Evolutionary conservation across 1,140 invertebrate genomes (phyloP).

Genomic region (Scaptomyza pallida): DNA sequence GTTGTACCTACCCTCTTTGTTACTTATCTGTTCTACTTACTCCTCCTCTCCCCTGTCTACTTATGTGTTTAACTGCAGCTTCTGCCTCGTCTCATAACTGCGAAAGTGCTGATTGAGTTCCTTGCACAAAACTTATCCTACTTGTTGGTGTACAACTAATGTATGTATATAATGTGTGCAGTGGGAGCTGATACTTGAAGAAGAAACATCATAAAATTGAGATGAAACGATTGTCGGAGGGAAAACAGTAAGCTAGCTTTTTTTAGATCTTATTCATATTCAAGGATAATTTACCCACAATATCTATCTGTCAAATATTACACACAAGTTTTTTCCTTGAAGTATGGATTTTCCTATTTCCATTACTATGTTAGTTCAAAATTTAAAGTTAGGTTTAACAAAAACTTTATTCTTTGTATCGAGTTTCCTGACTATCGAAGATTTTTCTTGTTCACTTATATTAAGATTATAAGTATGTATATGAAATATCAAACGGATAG

Average conservation of each 20-base stretch:
- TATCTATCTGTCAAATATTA: not conserved
- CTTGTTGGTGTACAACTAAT: constrained; percentile 11
- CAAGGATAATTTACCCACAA: not conserved
- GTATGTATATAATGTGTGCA: constrained; percentile 2
- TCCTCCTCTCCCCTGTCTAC: constrained; percentile 4
- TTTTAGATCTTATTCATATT: not conserved
- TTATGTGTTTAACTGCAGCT: constrained; percentile 15
- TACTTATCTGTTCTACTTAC: constrained; percentile 23
- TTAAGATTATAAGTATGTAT: too few species aligned
- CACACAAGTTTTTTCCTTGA: too few species aligned
- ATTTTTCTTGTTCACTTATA: too few species aligned
- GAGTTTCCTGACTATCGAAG: too few species aligned
- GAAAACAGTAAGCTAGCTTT: not conserved
- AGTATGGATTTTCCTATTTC: not conserved
- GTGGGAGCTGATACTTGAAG: constrained; percentile 3
- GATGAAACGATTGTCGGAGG: constrained; percentile 14
- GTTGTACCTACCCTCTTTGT: too few species aligned
- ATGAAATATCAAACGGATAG: too few species aligned
- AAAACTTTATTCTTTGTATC: too few species aligned
- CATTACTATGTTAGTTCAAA: too few species aligned
- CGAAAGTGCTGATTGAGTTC: constrained; percentile 47
- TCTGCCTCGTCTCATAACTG: constrained; percentile 38
- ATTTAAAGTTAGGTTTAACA: too few species aligned
- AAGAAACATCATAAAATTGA: constrained; percentile 33
- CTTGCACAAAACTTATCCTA: constrained; percentile 35